Conservation (phyloP, 2,888 invertebrate genomes). For the Micoletzkya japonica region DNA sequence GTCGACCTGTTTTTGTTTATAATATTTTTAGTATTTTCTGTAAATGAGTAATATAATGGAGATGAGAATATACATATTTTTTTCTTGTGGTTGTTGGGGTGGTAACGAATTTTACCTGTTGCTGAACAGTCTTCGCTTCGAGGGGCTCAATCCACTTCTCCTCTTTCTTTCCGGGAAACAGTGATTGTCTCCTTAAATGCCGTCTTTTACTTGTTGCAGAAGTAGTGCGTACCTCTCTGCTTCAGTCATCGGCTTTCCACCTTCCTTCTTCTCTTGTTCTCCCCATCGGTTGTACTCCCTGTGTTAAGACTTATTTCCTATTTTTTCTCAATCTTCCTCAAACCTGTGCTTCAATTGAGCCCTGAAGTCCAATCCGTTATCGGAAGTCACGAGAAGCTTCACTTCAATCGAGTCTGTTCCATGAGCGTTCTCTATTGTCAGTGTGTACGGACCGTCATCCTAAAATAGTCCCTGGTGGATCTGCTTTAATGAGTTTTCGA, state of each 20-base stretch:
- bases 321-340: not conserved
- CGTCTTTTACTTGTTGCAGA: not conserved
- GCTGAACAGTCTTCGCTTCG: slow-evolving; percentile 54
- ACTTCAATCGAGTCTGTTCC: slow-evolving; percentile 95
- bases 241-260: slow-evolving; percentile 35
- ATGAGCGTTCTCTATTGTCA: slow-evolving; percentile 87
- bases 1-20: slow-evolving; percentile 73
- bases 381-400: slow-evolving; percentile 82
- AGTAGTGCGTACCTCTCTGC: slow-evolving; percentile 33
- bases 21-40: not conserved
- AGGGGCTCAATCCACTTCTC: slow-evolving; percentile 61
- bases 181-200: slow-evolving; percentile 31
- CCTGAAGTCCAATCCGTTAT: slow-evolving; percentile 85
- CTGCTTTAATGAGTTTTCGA: not conserved
- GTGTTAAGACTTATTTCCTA: not conserved
- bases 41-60: not conserved
- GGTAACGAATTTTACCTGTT: slow-evolving; percentile 46
- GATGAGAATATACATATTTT: not conserved
- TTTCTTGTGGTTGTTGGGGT: not conserved
- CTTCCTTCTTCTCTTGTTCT: slow-evolving; percentile 34
- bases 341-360: slow-evolving; percentile 87
- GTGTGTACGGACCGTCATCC: slow-evolving; percentile 81
- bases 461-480: slow-evolving; percentile 70
- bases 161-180: slow-evolving; percentile 60
- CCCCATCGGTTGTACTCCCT: slow-evolving; percentile 23